Conservation (phyloP, 2,888 invertebrate species). For the Caradrina kadenii region DNA sequence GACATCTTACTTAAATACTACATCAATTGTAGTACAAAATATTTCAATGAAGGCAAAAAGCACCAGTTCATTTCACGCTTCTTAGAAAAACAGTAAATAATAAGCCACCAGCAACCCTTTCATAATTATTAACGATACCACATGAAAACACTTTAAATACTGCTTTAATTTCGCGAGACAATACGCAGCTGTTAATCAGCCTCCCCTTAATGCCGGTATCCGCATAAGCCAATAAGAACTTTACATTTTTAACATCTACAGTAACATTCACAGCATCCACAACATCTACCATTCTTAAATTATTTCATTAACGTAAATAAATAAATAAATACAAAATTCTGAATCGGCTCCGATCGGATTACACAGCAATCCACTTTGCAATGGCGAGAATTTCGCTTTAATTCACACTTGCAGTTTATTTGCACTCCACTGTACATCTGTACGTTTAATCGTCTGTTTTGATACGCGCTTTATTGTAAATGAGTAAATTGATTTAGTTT, state of each 20-base stretch:
- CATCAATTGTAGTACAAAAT: neutral
- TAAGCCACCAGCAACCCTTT: conserved; percentile 13
- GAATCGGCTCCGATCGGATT: conserved; percentile 66
- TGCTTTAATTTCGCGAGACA: conserved; percentile 31
- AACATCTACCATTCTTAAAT: conserved; percentile 50
- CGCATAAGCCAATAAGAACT: conserved; percentile 34
- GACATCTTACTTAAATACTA: too few species aligned
- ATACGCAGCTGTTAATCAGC: conserved; percentile 26
- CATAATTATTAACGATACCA: conserved; percentile 27
- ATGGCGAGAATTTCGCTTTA: conserved; percentile 61
- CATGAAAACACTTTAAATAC: conserved; percentile 17
- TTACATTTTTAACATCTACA: conserved; percentile 25
- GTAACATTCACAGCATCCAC: conserved; percentile 10
- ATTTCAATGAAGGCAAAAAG: neutral
- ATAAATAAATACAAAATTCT: conserved; percentile 56
- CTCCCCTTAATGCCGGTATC: conserved; percentile 7
- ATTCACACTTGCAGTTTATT: conserved; percentile 65
- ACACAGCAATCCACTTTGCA: conserved; percentile 66
- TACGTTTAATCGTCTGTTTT: conserved; percentile 55
- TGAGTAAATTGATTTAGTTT: conserved; percentile 52
- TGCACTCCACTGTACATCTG: conserved; percentile 48
- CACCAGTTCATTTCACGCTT: neutral
- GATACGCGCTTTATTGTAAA: conserved; percentile 54
- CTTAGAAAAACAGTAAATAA: neutral
- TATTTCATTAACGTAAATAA: conserved; percentile 60